Base-by-base conservation (phyloP, 2,113 vertebrate species). In the Oxyruncus cristatus region DNA sequence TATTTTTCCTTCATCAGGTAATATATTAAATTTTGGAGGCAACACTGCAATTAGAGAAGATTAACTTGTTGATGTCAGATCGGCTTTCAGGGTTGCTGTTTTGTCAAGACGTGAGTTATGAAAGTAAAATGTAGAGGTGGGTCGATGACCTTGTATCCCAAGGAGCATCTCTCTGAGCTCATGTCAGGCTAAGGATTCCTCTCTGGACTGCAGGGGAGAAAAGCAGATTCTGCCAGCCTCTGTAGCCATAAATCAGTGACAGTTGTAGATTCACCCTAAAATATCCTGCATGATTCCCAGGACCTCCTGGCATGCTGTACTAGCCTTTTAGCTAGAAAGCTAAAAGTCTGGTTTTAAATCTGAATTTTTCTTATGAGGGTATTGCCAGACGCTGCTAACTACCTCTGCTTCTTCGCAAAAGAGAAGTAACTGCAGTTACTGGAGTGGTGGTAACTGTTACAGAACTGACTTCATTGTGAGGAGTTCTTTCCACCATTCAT, bases 31-130 rank as follows among this genome's bases (percentile, higher is more conserved):
- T 92, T 92, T 93, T 86, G 47, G 75, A 91, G 61, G 72, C 79
- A 94, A 61, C 79, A 8, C 33, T 93, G 90, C 90, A 92, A 93
- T 97, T 96, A 92, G 32, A 63, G 88, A 92, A 58, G 88, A 96
- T 95, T 93, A 92, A 74, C 63, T 71, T 90, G 46, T 70, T 92
- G 93, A 44, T 88, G 88, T 80, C 47, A 89, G 71, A 73, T 88
- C 3, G 6, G n/a, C 78, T 91, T 92, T 93, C 78, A 76, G 79
- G 33, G 18, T 68, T 88, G 76, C 62, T 91, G 56, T 87, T 94
- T 81, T 92, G 82, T 94, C 67, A 96, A 62, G 63, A 62, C 59
- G 86, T 93, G 33, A 86, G 65, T 90, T 96, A 74, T 11, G 82
- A 94, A 96, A 90, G 88, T 88, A 49, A 83, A 89, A 90, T 52